A percentile compares a stretch with the other conserved stretches of the same genome.
phyloP scores from a whole-genome alignment of 1,140 invertebrate genomes.

The Schlechtendalia chinensis region DNA sequence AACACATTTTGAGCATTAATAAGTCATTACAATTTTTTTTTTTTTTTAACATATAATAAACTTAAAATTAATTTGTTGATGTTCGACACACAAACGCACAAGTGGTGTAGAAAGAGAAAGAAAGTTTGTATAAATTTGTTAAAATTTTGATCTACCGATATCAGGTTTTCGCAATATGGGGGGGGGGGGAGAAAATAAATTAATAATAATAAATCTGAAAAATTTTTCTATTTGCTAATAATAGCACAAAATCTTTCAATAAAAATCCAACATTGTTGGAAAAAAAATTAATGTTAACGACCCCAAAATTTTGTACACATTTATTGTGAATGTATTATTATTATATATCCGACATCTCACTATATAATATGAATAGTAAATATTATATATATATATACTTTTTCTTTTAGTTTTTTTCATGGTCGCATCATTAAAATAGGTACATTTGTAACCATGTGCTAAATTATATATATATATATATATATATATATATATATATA shows the following conservation, averaged over 20 bases:
- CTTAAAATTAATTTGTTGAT: slow-evolving; percentile 40
- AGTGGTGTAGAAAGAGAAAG: too few relatives aligned
- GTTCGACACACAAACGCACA: not conserved
- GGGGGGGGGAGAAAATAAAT: not conserved
- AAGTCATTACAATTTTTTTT: slow-evolving; percentile 27
- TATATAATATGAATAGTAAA: slow-evolving; percentile 2
- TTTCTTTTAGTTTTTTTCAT: not conserved
- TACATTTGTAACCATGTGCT: slow-evolving; percentile 17
- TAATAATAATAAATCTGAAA: too few relatives aligned
- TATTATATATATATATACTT: not conserved
- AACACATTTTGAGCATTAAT: slow-evolving; percentile 33
- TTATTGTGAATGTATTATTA: not conserved
- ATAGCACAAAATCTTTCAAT: too few relatives aligned
- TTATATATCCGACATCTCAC: too few relatives aligned
- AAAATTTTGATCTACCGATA: slow-evolving; percentile 7
- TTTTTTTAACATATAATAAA: slow-evolving; percentile 12
- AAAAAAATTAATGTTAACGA: not conserved
- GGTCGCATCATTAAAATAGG: slow-evolving; percentile 20
- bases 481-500: not conserved
- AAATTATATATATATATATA: slow-evolving; percentile 7
- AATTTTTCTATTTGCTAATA: not conserved
- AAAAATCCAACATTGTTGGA: not conserved
- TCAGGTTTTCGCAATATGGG: not conserved
- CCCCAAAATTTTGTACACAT: not conserved
- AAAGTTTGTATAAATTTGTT: not conserved